Conservation (phyloP, 2,113 vertebrate species). For the Manacus vitellinus region DNA sequence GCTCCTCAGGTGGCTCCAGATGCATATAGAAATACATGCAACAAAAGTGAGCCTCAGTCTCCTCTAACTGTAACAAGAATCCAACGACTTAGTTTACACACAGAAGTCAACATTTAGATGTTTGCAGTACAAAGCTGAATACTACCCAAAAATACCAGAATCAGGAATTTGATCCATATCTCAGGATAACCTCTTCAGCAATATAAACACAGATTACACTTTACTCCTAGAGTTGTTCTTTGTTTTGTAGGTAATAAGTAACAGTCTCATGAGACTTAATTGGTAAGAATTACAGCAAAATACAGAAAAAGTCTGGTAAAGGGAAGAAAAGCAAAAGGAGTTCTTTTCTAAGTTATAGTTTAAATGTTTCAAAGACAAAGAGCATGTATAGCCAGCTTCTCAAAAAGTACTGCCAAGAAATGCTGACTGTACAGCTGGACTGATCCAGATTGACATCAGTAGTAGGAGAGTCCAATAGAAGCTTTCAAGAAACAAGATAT, state of each 20-base stretch:
- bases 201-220: background rate
- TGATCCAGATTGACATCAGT: conserved; percentile 38
- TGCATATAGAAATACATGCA: background rate
- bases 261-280: background rate
- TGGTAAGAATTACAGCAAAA: background rate
- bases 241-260: background rate
- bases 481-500: conserved; percentile 50
- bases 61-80: rapidly evolving
- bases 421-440: conserved; percentile 49
- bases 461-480: background rate
- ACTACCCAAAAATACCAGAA: background rate
- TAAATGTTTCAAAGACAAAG: conserved; percentile 33
- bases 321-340: background rate
- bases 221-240: background rate
- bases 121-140: background rate
- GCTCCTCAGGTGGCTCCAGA: background rate
- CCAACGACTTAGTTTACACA: background rate
- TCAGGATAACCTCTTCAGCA: background rate
- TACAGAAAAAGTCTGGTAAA: background rate
- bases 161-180: background rate
- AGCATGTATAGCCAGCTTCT: background rate
- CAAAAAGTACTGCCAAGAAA: background rate
- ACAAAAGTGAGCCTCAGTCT: background rate
- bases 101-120: background rate
- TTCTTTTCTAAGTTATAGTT: background rate